phyloP scores from a whole-genome alignment of 2,888 invertebrate genomes.

The Holacanthella duospinosa region DNA sequence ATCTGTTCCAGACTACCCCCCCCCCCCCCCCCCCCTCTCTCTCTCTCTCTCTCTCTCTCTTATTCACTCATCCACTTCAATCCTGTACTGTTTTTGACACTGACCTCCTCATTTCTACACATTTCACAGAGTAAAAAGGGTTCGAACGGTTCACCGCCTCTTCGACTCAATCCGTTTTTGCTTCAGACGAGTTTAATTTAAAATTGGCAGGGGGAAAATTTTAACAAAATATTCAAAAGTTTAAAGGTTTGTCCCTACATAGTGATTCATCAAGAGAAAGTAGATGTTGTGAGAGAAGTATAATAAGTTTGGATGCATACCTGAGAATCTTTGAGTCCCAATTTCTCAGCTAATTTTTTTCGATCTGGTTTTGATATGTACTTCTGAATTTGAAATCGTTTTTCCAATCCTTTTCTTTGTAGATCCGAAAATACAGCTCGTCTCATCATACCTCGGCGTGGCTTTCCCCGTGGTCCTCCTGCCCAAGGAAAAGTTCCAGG shows the following conservation, averaged over 20 bases:
- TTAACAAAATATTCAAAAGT: too few relatives aligned
- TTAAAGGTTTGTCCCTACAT: too few relatives aligned
- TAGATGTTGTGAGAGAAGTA: too few relatives aligned
- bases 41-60: too few relatives aligned
- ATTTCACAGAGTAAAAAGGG: neutral
- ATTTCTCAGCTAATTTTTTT: constrained; percentile 89
- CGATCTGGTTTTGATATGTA: constrained; percentile 98
- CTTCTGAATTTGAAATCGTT: constrained; percentile 91
- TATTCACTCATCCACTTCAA: too few relatives aligned
- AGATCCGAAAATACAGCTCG: constrained; percentile 94
- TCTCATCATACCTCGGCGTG: constrained; percentile 90
- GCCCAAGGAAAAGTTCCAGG: constrained; percentile 72
- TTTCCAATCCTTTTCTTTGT: constrained; percentile 89
- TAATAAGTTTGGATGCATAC: too few relatives aligned
- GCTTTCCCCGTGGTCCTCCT: constrained; percentile 80
- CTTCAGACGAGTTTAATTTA: neutral
- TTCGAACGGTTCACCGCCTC: neutral
- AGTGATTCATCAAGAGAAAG: too few relatives aligned
- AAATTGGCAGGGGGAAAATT: neutral
- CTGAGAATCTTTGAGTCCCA: constrained; percentile 95
- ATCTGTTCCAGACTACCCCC: neutral
- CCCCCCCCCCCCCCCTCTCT: neutral
- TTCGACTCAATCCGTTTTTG: neutral
- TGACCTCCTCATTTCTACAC: neutral
- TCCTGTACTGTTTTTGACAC: neutral